Conservation (phyloP, 2,888 invertebrate genomes). For the Drosophila birchii region DNA sequence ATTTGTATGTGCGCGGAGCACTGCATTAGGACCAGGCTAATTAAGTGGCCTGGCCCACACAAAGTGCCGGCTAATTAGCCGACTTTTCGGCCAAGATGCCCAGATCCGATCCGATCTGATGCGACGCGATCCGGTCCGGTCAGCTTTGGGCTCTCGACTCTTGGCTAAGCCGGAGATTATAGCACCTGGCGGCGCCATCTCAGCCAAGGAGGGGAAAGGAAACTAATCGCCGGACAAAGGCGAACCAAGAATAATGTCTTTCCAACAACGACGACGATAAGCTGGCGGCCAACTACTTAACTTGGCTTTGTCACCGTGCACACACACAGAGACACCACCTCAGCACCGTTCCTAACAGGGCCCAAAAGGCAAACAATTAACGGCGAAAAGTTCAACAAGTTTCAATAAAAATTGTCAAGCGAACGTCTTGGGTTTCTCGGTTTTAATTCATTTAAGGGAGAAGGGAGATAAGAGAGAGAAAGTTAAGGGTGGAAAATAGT, state of each 20-base stretch:
- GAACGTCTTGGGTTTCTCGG: constrained; percentile 22
- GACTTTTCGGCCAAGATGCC: constrained; percentile 61
- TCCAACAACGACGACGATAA: constrained; percentile 59
- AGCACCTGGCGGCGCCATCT: constrained; percentile 61
- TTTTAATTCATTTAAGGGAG: constrained; percentile 21
- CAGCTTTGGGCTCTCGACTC: background rate
- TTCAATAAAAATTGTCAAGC: constrained; percentile 56
- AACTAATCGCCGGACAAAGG: constrained; percentile 52
- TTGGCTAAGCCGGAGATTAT: constrained; percentile 75
- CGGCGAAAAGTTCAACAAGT: constrained; percentile 53
- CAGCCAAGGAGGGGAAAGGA: constrained; percentile 2
- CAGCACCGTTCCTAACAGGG: constrained; percentile 17
- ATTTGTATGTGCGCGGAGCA: constrained; percentile 75
- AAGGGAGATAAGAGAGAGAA: background rate
- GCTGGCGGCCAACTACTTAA: constrained; percentile 67
- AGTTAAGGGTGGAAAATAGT: background rate
- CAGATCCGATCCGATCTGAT: constrained; percentile 5
- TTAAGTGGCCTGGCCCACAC: constrained; percentile 70
- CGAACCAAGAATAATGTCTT: constrained; percentile 64
- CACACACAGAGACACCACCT: background rate
- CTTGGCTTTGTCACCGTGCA: constrained; percentile 52
- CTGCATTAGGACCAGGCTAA: constrained; percentile 63
- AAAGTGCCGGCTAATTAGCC: constrained; percentile 78
- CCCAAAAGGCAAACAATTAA: constrained; percentile 56
- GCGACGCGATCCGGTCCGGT: constrained; percentile 7